These are phyloP conservation scores for Syrmaticus mikado DNA, from an alignment of 2,113 vertebrate species.

Conservation along the genomic window DNA sequence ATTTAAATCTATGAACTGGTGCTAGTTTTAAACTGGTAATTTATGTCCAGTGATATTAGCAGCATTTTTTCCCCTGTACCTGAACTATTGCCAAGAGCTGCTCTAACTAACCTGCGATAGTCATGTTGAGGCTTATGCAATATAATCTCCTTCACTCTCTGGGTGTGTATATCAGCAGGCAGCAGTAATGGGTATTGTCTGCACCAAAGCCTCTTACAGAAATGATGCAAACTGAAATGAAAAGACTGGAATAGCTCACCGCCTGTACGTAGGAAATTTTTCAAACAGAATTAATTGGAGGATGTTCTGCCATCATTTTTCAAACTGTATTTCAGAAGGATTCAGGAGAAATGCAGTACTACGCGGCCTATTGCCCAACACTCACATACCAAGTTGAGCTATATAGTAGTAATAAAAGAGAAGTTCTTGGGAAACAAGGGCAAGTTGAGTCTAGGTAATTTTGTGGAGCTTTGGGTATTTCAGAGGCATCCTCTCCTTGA, in stretches of 20 bases:
- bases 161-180: constrained; percentile 13
- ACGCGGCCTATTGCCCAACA: accelerated
- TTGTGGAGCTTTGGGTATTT: neutral
- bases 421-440: neutral
- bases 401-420: neutral
- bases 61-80: neutral
- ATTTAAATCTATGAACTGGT: constrained; percentile 68
- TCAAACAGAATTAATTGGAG: neutral
- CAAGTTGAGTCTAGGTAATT: neutral
- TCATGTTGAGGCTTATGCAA: neutral
- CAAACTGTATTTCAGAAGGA: neutral
- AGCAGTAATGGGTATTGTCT: constrained; percentile 43
- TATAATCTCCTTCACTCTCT: constrained; percentile 23
- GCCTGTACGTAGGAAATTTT: neutral
- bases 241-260: neutral
- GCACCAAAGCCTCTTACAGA: constrained; percentile 22
- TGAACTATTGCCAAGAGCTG: constrained; percentile 48
- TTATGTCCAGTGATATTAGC: constrained; percentile 56
- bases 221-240: neutral
- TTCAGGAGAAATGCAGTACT: neutral
- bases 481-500: neutral
- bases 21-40: constrained; percentile 67
- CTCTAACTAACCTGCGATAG: constrained; percentile 27
- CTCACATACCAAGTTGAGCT: neutral
- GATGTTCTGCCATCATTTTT: neutral